These are phyloP conservation scores for Quadroppia sp. DNA, from an alignment of 2,888 invertebrate species.

Conservation along the genomic window DNA sequence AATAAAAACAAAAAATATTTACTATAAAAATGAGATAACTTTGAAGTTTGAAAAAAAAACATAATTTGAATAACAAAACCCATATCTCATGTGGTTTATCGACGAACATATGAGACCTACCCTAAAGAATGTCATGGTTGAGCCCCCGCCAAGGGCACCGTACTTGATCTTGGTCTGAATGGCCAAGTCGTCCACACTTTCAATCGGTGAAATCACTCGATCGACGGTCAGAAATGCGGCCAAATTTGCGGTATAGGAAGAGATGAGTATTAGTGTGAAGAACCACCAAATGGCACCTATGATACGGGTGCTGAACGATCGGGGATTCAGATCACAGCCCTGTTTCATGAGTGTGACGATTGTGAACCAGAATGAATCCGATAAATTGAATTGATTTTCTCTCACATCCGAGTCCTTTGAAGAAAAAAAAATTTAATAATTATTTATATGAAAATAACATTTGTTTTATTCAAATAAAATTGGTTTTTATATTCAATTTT, in stretches of 20 bases:
- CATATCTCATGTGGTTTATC: neutral
- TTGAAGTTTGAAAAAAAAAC: neutral
- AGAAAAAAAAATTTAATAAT: neutral
- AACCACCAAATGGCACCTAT: constrained; percentile 99
- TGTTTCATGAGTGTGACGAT: constrained; percentile 77
- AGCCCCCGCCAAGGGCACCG: constrained; percentile 87
- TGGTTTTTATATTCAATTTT: too few species aligned
- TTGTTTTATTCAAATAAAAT: too few species aligned
- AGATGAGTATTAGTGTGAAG: constrained; percentile 96
- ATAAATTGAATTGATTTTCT: constrained; percentile 93
- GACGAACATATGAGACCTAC: constrained; percentile 57
- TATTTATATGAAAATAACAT: too few species aligned
- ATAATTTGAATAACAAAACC: constrained; percentile 10
- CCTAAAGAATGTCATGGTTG: constrained; percentile 95
- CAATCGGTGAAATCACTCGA: constrained; percentile 89
- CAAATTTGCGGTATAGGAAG: constrained; percentile 95
- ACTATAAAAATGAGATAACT: neutral
- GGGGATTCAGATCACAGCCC: constrained; percentile 85
- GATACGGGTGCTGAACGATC: constrained; percentile 71
- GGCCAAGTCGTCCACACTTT: constrained; percentile 90
- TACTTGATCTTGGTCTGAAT: constrained; percentile 89
- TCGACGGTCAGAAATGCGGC: constrained; percentile 98
- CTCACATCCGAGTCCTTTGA: constrained; percentile 62
- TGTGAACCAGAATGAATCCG: constrained; percentile 66
- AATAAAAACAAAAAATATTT: neutral